Percentiles rank a stretch among this genome's conserved stretches.
These are phyloP conservation scores for Palaemon carinicauda DNA, from an alignment of 1,140 invertebrate species.

Conservation along the genomic window DNA sequence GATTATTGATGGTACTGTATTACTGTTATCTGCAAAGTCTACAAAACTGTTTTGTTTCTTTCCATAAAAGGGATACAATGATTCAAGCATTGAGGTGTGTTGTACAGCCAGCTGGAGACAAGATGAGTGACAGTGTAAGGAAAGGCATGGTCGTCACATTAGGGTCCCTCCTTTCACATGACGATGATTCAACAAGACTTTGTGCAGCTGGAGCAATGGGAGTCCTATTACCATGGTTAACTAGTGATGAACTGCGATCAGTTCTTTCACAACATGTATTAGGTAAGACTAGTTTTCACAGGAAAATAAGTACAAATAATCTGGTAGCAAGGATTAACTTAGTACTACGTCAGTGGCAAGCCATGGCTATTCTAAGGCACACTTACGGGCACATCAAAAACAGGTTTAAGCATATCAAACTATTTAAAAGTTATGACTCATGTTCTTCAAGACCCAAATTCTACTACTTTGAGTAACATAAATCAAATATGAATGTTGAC, in stretches of 20 bases:
- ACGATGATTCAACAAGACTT: conserved; percentile 82
- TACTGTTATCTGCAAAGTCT: no score
- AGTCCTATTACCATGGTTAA: conserved; percentile 80
- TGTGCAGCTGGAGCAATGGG: conserved; percentile 89
- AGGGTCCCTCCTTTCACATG: conserved; percentile 72
- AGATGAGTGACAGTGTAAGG: conserved; percentile 84
- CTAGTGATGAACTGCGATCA: conserved; percentile 77
- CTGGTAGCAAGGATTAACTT: no score
- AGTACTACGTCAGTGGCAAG: no score
- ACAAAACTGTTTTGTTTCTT: conserved; percentile 23
- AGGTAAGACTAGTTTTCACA: conserved; percentile 56
- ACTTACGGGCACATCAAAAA: no score
- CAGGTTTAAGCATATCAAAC: no score
- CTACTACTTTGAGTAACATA: no score
- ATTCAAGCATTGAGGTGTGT: conserved; percentile 85
- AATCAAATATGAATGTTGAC: no score
- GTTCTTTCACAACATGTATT: conserved; percentile 81
- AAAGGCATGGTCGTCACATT: conserved; percentile 80
- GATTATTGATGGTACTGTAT: no score
- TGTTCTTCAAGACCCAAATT: no score
- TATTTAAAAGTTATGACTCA: no score
- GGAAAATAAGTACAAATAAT: not conserved
- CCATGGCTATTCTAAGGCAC: no score
- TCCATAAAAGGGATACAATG: conserved; percentile 88
- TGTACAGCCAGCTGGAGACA: conserved; percentile 83